These are phyloP conservation scores for Sesia apiformis DNA, from an alignment of 2,888 invertebrate species.

Conservation along the genomic window DNA sequence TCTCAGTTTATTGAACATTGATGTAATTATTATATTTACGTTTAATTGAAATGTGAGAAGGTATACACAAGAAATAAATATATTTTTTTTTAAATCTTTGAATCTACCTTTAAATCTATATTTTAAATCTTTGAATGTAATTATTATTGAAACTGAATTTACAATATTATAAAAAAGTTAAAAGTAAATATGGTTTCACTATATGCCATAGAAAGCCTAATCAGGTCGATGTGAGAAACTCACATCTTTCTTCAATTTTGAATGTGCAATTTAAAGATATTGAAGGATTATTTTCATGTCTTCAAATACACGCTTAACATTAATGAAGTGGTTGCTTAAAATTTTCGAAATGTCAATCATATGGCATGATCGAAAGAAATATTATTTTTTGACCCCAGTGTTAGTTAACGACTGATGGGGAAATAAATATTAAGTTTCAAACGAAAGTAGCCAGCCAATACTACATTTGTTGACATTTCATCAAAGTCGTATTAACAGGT, in stretches of 20 bases:
- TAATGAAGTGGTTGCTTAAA: background rate
- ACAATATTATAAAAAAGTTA: constrained; percentile 11
- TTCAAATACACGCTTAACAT: background rate
- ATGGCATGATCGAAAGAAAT: background rate
- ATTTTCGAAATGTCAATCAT: background rate
- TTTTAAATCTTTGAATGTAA: too few relatives aligned
- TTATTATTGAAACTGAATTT: constrained; percentile 19
- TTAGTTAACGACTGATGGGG: too few relatives aligned
- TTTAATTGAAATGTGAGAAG: too few relatives aligned
- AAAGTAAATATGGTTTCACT: constrained; percentile 15
- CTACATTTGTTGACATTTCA: too few relatives aligned
- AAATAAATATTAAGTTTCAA: too few relatives aligned
- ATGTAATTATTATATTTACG: too few relatives aligned
- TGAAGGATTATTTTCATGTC: constrained; percentile 59
- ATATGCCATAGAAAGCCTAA: constrained; percentile 63
- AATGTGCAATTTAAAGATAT: constrained; percentile 66
- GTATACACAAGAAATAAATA: too few relatives aligned
- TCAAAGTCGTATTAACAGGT: too few relatives aligned
- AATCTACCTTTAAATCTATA: too few relatives aligned
- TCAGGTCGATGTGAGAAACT: constrained; percentile 46
- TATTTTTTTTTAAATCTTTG: too few relatives aligned
- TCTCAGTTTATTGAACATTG: too few relatives aligned
- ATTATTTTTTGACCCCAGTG: background rate
- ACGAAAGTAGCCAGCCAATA: too few relatives aligned
- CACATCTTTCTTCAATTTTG: constrained; percentile 43